Evolutionary conservation across 2,888 invertebrate genomes (phyloP).

Genomic region (Cryptosula pallasiana): DNA sequence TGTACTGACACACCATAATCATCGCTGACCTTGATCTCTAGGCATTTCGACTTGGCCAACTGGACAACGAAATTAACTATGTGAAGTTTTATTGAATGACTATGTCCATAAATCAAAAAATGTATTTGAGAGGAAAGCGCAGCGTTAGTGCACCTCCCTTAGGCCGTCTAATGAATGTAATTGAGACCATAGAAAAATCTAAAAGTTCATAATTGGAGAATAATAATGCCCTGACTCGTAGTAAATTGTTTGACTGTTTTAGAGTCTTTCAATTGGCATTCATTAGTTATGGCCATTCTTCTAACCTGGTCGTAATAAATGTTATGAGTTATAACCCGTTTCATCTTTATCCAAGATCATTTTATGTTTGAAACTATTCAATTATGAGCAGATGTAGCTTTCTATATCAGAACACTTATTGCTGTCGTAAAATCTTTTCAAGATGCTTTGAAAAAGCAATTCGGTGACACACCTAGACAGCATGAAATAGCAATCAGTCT

Average conservation of each 20-base stretch:
- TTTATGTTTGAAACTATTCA: conserved; percentile 14
- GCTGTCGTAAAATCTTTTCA: neutral
- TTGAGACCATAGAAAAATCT: conserved; percentile 13
- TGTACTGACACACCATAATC: too few species aligned
- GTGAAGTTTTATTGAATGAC: too few species aligned
- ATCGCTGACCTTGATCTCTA: too few species aligned
- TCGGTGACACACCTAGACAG: neutral
- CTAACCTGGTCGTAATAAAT: neutral
- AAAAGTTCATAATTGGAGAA: conserved; percentile 10
- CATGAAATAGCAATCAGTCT: too few species aligned
- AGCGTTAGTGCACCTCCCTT: neutral
- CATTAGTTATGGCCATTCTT: conserved; percentile 17
- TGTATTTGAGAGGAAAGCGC: too few species aligned
- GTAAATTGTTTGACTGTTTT: conserved; percentile 15
- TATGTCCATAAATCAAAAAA: too few species aligned
- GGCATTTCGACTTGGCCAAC: too few species aligned
- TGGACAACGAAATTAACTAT: too few species aligned
- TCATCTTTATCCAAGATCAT: neutral
- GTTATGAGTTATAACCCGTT: conserved; percentile 22
- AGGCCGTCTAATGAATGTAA: conserved; percentile 2
- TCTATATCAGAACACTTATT: neutral
- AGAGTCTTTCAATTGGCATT: neutral
- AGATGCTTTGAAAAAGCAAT: neutral
- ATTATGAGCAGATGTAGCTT: conserved; percentile 5
- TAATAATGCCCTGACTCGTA: neutral